phyloP scores from a whole-genome alignment of 1,140 invertebrate genomes.

The Bicyclus anynana region DNA sequence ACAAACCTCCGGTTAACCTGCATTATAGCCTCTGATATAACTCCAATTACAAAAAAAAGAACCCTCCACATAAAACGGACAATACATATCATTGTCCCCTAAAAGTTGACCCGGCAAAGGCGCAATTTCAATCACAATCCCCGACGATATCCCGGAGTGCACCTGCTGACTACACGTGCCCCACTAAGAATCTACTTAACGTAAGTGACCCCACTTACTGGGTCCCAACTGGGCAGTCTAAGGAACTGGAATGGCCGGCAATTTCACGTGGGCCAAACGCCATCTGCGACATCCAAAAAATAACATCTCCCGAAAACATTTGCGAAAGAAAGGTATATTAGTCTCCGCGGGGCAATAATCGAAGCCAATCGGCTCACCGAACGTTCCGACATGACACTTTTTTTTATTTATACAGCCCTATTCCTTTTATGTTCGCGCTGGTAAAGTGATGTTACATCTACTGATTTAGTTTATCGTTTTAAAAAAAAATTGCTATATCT shows the following conservation, averaged over 20 bases:
- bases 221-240: conserved; percentile 62
- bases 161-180: conserved; percentile 71
- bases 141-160: conserved; percentile 40
- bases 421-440: not conserved
- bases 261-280: conserved; percentile 56
- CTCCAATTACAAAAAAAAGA: not conserved
- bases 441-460: not conserved
- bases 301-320: conserved; percentile 72
- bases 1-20: no score
- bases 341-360: conserved; percentile 70
- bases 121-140: conserved; percentile 67
- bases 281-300: conserved; percentile 73
- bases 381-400: conserved; percentile 55
- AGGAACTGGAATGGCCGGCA: conserved; percentile 60
- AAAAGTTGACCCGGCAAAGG: conserved; percentile 46
- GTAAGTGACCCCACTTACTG: conserved; percentile 68
- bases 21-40: not conserved
- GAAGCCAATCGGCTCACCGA: conserved; percentile 65
- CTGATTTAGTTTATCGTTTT: not conserved
- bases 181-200: conserved; percentile 67
- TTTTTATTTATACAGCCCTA: conserved; percentile 65
- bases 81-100: conserved; percentile 36
- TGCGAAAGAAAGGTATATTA: conserved; percentile 70
- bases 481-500: no score
- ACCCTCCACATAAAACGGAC: conserved; percentile 23